Conservation (phyloP, 2,888 invertebrate species). For the Notodonta dromedarius region DNA sequence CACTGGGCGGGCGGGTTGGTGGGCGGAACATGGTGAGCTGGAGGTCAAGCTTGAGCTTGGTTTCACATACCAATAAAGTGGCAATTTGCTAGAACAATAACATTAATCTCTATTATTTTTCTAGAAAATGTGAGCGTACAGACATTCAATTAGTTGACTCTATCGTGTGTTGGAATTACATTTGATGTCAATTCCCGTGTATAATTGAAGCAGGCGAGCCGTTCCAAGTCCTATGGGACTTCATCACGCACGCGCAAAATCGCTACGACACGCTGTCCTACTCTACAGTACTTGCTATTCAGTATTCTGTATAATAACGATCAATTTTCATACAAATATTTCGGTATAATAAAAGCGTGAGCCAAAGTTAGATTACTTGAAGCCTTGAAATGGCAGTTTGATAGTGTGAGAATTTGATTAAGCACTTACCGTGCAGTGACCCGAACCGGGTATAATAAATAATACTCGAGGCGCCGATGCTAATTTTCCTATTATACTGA, state of each 20-base stretch:
- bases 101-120: neutral
- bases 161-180: neutral
- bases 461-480: neutral
- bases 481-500: conserved; percentile 1
- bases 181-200: conserved; percentile 1
- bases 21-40: neutral
- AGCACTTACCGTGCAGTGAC: neutral
- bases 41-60: neutral
- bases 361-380: neutral
- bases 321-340: neutral
- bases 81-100: neutral
- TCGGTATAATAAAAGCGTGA: neutral
- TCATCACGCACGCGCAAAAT: neutral
- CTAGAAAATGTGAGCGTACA: neutral
- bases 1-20: neutral
- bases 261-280: neutral
- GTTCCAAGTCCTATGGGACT: neutral
- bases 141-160: neutral
- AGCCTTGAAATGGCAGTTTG: neutral
- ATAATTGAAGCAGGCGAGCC: neutral
- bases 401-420: conserved; percentile 1
- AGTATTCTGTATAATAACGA: neutral
- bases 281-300: neutral
- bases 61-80: neutral
- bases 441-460: neutral